A percentile compares a stretch with the other conserved stretches of the same genome.
Conservation (phyloP, 1,140 invertebrate species). For the Drosophila parvula region DNA sequence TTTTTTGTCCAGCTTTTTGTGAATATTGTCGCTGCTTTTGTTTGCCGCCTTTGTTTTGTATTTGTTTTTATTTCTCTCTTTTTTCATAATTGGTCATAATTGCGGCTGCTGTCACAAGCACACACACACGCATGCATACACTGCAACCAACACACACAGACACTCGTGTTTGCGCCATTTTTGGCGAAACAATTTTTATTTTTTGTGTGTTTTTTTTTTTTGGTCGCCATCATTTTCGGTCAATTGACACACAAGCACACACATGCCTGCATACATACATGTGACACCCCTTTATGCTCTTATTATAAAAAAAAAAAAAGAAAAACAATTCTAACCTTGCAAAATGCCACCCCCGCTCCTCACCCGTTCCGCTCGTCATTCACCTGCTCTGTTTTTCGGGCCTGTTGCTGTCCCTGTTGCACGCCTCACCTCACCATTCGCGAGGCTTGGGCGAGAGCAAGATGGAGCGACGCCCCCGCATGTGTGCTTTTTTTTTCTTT, state of each 20-base stretch:
- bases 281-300: slow-evolving; percentile 28
- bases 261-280: slow-evolving; percentile 4
- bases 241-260: slow-evolving; percentile 68
- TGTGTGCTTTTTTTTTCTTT: slow-evolving; percentile 7
- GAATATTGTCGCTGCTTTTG: slow-evolving; percentile 43
- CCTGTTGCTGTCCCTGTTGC: slow-evolving; percentile 52
- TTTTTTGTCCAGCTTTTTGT: slow-evolving; percentile 5
- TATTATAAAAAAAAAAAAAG: not conserved
- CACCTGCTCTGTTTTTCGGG: slow-evolving; percentile 44
- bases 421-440: not conserved
- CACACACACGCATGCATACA: slow-evolving; percentile 17
- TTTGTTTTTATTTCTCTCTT: slow-evolving; percentile 25
- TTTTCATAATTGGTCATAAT: slow-evolving; percentile 76
- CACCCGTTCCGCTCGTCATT: slow-evolving; percentile 4
- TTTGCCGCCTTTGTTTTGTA: slow-evolving; percentile 42
- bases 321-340: slow-evolving; percentile 41
- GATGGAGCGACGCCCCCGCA: slow-evolving; percentile 69
- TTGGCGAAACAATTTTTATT: slow-evolving; percentile 47
- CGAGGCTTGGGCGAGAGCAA: slow-evolving; percentile 26
- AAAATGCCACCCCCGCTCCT: slow-evolving; percentile 1
- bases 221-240: slow-evolving; percentile 78
- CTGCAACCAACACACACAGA: slow-evolving; percentile 14
- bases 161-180: slow-evolving; percentile 63
- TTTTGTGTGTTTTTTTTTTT: slow-evolving; percentile 17
- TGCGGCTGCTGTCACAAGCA: slow-evolving; percentile 66